Evolutionary conservation across 1,140 invertebrate species (phyloP).

Genomic region (Drosophila bifasciata): DNA sequence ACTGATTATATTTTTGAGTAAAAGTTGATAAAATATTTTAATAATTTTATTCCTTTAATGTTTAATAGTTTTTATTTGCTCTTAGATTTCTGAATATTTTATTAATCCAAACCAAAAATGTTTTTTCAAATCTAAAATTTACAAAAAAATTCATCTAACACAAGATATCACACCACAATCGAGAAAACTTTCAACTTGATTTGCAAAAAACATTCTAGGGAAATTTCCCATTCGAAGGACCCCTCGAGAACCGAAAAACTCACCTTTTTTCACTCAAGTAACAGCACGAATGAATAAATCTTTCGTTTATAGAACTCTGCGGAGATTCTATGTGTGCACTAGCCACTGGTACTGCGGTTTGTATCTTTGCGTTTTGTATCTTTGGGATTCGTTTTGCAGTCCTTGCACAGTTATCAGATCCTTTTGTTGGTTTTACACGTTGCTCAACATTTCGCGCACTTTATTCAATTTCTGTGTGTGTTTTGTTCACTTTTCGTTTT

Average conservation of each 20-base stretch:
- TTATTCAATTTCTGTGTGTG: constrained; percentile 30
- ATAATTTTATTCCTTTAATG: constrained; percentile 1
- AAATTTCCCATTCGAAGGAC: constrained; percentile 38
- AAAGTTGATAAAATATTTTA: constrained; percentile 1
- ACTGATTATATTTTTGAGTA: neutral
- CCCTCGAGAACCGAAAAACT: constrained; percentile 45
- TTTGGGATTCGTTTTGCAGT: constrained; percentile 52
- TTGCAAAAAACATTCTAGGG: constrained; percentile 1
- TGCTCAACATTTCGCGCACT: constrained; percentile 70
- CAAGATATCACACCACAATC: neutral
- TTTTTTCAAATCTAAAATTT: neutral
- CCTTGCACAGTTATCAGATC: constrained; percentile 63
- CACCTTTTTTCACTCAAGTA: constrained; percentile 72
- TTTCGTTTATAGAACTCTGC: constrained; percentile 40
- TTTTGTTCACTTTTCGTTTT: constrained; percentile 47
- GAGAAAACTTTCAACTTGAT: neutral
- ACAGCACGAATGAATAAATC: constrained; percentile 41
- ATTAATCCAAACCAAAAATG: neutral
- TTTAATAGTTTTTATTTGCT: neutral
- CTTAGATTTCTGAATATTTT: no score
- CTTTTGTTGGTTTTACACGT: constrained; percentile 46
- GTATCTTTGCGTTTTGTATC: constrained; percentile 32
- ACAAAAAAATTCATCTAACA: neutral
- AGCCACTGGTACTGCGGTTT: constrained; percentile 48
- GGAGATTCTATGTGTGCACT: constrained; percentile 50